Evolutionary conservation across 2,888 invertebrate genomes (phyloP), one percentile per base, ranked within the genome.

Genomic region (Hydropsyche betteni): DNA sequence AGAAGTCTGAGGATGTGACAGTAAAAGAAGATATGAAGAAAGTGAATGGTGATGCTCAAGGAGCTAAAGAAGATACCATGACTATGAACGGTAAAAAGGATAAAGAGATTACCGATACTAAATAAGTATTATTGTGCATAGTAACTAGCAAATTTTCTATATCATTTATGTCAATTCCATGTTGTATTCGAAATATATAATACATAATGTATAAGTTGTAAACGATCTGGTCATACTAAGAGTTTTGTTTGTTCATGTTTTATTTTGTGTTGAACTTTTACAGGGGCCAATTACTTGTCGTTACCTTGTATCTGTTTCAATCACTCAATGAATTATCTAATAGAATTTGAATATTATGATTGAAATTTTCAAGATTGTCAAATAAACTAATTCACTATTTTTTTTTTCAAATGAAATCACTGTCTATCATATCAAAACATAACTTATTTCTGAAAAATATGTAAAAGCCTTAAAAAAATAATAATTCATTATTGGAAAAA

Each of bases 61-160:
- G 4, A n/a, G 14, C 69, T 51, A 84, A 84, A 82, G 85, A 84
- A 33, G 34, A 69, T 14, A 69, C 14, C 16, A 16, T 44, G 14
- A 12, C 16, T 36, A 14, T 50, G 69, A 69, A 69, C n/a, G 64
- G 64, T 36, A 64, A 36, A n/a, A 55, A 10, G n/a, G 36, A 64
- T 4, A 10, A 36, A 1, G 34, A 10, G 3, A 10, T n/a, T 33
- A n/a, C 12, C n/a, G 36, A 64, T 36, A n/a, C n/a, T 64, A 64
- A 36, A n/a, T 58, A 36, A 36, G 34, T 34, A 64, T 36, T 64
- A 36, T 64, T 64, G n/a, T 64, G 55, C n/a, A 55, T 64, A 64
- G 12, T n/a, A 10, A 53, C n/a, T 64, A 5, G 8, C n/a, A 12
- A 33, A 12, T 34, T 33, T 8, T 64, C n/a, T 33, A 64, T 64